phyloP scores from a whole-genome alignment of 2,113 vertebrate species.

The Protobothrops flavoviridis region DNA sequence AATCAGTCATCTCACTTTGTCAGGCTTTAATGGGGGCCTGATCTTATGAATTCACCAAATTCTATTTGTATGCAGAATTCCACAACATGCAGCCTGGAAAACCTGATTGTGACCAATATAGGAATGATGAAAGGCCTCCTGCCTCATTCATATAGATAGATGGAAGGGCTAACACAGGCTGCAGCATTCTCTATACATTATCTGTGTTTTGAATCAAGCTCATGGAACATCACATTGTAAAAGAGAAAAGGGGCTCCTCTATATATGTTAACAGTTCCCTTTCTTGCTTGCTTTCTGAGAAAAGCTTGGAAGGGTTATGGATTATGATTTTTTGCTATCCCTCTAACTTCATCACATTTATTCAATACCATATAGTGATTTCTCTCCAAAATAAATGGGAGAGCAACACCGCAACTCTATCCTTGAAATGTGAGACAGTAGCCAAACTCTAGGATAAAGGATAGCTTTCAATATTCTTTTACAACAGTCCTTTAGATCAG shows the following conservation, averaged over 20 bases:
- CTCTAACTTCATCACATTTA: too few species aligned
- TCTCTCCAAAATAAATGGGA: too few species aligned
- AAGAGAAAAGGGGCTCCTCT: too few species aligned
- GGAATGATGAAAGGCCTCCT: neutral
- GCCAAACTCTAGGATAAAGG: neutral
- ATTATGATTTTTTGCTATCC: too few species aligned
- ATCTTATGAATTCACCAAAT: neutral
- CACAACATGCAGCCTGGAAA: neutral
- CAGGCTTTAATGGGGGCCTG: neutral
- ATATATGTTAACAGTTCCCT: too few species aligned
- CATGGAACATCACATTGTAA: too few species aligned
- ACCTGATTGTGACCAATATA: neutral
- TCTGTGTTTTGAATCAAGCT: too few species aligned
- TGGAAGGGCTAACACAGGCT: neutral
- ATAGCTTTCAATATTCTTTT: conserved; percentile 27
- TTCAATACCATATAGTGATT: too few species aligned
- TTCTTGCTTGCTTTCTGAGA: too few species aligned
- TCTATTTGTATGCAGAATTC: neutral
- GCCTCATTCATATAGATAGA: neutral
- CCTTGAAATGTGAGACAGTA: neutral
- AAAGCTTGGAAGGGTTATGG: too few species aligned
- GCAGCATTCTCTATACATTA: neutral
- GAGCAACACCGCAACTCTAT: too few species aligned
- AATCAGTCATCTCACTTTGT: neutral
- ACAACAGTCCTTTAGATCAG: conserved; percentile 22